Evolutionary conservation across 2,888 invertebrate species (phyloP), one percentile per base, ranked within the genome.

Genomic region (Cerceris rybyensis): DNA sequence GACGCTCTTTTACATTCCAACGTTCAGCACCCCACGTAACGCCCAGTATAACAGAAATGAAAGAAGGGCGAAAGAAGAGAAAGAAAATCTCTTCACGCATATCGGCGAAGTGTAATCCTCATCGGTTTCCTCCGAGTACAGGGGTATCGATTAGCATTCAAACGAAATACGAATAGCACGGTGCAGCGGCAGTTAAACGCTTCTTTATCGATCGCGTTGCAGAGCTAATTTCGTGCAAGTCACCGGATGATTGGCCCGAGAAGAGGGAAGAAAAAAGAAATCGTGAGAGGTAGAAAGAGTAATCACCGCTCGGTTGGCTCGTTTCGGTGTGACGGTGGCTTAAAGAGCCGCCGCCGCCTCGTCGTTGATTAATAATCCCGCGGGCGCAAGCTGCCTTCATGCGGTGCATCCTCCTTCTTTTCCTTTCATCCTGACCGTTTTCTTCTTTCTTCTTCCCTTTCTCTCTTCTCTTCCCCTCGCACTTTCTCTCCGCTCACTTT

Each of bases 311-410:
- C 17, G 16, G 70, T 16, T 49, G 55, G 72, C 11, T 58, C 61
- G 80, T 61, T 61, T 59, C 69, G 76, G 72, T 83, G 81, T 79
- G 85, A 79, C 66, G 78, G 75, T 68, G 70, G 69, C 83, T 81
- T 86, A 74, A 81, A 80, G 67, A 74, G 74, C 77, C 76, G 79
- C 77, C 77, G 75, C 73, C 77, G 75, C 73, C 84, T 82, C 70
- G 64, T 75, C 80, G 82, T 85, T 86, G 86, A 86, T 86, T 86
- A 86, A 85, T 86, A 86, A 86, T 84, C 81, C 76, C 66, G 64
- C 61, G 77, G 76, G 79, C 73, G 77, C 81, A 77, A 81, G 72
- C 77, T 81, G 68, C 78, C 70, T 81, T 70, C 85, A 73, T 77
- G 65, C 74, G 28, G 43, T 58, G 60, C 67, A 16, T 55, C 52